phyloP scores from a whole-genome alignment of 2,888 invertebrate species.

The Drosophila demipolita region DNA sequence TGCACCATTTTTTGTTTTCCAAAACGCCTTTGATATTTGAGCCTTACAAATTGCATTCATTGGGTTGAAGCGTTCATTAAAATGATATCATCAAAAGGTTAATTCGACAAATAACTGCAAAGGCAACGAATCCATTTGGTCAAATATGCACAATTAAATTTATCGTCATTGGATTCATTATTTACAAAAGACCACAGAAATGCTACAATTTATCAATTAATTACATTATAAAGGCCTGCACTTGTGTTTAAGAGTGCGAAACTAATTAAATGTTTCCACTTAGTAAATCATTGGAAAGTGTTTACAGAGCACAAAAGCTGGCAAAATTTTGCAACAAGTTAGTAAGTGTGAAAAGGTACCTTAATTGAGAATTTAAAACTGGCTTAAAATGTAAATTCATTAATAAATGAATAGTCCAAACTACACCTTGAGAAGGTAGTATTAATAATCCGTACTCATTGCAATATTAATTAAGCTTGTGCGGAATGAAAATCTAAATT shows the following conservation, averaged over 20 bases:
- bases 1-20: not conserved
- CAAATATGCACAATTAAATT: not conserved
- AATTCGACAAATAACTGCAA: conserved; percentile 1
- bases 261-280: conserved; percentile 14
- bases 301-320: not conserved
- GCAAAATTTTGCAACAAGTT: not conserved
- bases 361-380: too few species aligned
- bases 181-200: not conserved
- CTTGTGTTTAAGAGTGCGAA: not conserved
- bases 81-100: not conserved
- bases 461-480: not conserved
- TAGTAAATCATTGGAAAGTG: not conserved
- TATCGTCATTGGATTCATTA: not conserved
- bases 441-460: not conserved
- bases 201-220: conserved; percentile 42
- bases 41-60: not conserved
- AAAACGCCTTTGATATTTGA: too few species aligned
- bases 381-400: not conserved
- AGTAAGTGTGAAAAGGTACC: not conserved
- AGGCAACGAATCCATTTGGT: conserved; percentile 1
- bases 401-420: not conserved
- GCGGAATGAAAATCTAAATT: not conserved
- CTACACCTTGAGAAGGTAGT: too few species aligned
- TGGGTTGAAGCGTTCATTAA: not conserved
- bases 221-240: not conserved